Evolutionary conservation across 2,888 invertebrate genomes (phyloP), one percentile per base, ranked within the genome.

Genomic region (Odontocolon sp.): DNA sequence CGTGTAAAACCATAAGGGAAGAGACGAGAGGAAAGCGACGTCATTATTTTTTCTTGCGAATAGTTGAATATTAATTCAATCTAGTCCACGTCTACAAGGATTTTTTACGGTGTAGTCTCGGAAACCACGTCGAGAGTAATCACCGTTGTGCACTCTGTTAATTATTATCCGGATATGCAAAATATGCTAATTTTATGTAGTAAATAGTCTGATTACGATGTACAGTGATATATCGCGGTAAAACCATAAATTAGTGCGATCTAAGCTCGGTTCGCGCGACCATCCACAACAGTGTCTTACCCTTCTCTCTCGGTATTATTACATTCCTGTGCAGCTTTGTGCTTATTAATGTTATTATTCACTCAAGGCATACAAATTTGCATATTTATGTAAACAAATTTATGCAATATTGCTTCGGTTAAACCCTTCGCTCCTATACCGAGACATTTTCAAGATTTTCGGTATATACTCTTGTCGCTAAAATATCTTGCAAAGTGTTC

Each of bases 181-280:
- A 70, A 63, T 74, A 78, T 78, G 78, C 38, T 75, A 73, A 75
- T 78, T 75, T 54, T 61, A 47, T 14, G 63, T 56, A 70, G 63
- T 71, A 69, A 75, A 71, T 71, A 67, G 67, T 63, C 70, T 59
- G 71, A 78, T 71, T 74, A 71, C 67, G 47, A 75, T 67, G 67
- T 54, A 23, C 14, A 50, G 74, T 76, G 76, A 79, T 79, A 77
- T 61, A 77, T 72, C 61, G 61, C 67, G 59, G 66, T 21, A 14
- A 33, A 61, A 50, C 47, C 69, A 77, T 79, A 79, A 79, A 79
- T 79, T 77, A 77, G 66, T 40, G 56, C 68, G 67, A 70, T 73
- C 73, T 79, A 79, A 79, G 78, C 78, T 72, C 36, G 50, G 56
- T 42, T 26, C 56, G 52, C 38, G 50, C 56, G 42, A 69, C 57